Evolutionary conservation across 2,113 vertebrate genomes (phyloP).

Genomic region (Petroica traversi): DNA sequence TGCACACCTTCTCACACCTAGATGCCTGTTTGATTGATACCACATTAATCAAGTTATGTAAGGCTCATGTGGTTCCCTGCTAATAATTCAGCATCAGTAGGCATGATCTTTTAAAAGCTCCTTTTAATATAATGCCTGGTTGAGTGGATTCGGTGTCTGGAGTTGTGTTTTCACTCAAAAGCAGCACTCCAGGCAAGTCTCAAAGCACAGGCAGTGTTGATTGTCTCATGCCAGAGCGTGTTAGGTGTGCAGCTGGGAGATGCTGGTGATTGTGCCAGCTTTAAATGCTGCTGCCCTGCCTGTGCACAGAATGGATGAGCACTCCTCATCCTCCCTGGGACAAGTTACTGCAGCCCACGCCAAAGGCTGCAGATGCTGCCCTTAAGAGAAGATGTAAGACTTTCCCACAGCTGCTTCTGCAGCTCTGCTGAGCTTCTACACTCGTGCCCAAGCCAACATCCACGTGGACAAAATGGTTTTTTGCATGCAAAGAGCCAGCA

Average conservation of each 20-base stretch:
- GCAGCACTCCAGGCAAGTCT: not conserved
- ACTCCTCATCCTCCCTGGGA: not conserved
- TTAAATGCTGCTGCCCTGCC: not conserved
- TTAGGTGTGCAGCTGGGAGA: not conserved
- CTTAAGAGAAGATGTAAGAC: not conserved
- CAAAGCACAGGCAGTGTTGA: not conserved
- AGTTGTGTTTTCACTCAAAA: not conserved
- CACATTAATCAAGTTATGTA: not conserved
- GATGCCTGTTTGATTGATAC: not conserved
- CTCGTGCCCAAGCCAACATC: not conserved
- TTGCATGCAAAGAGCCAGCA: accelerated
- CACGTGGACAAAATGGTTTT: accelerated
- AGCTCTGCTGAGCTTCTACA: not conserved
- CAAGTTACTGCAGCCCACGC: not conserved
- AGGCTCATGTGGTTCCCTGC: accelerated
- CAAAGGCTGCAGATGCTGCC: not conserved
- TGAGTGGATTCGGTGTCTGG: not conserved
- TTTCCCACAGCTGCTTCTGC: not conserved
- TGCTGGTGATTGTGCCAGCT: accelerated
- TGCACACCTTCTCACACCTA: not conserved
- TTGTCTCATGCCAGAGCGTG: accelerated
- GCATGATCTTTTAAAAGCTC: not conserved
- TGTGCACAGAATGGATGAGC: not conserved
- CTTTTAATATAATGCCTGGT: not conserved
- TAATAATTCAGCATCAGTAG: not conserved